Base-by-base conservation (phyloP, 2,113 vertebrate genomes). In the Pomatorhinus ruficollis region DNA sequence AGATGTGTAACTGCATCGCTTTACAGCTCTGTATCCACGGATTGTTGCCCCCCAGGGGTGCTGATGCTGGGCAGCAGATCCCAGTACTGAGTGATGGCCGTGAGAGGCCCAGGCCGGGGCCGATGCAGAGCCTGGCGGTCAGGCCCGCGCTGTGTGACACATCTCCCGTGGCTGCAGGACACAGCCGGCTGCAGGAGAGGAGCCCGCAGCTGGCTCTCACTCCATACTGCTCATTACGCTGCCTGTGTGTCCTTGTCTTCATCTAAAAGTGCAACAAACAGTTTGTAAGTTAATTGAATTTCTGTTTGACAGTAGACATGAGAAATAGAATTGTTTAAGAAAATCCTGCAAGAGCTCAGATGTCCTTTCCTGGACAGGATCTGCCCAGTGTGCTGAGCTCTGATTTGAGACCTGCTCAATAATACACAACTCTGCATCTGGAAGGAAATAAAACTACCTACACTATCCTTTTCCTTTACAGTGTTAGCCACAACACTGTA, bases 31-130 rank as follows among this genome's bases (percentile, higher is more conserved):
- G 65, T 20, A 27, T 49, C 9, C 63, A 33, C 52, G 54, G 44
- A 5, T 0, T 22, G 47, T 35, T 83, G 40, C 10, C 25, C 28
- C 11, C 2, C 53, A 11, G 35, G 8, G 18, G 20, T 5, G 2
- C 12, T 42, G 39, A 6, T 28, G 44, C 53, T 20, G 35, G 49
- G 33, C 39, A 77, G 50, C 13, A 25, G 66, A 21, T 7, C 6
- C 23, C 37, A 4, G 44, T 5, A 5, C 0, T 3, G 80, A 71
- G 49, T 1, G 84, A 21, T 4, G 68, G 6, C 2, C 17, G 0
- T 1, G 33, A 2, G 27, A 33, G 49, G 64, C 1, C 0, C 59
- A 13, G 56, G 27, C 28, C 11, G 23, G 63, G 0, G 24, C 47
- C 30, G 47, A 1, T 0, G 11, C 8, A 16, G 33, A 21, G 28